Base-by-base conservation (phyloP, 2,888 invertebrate species). In the Lissonota sp. region DNA sequence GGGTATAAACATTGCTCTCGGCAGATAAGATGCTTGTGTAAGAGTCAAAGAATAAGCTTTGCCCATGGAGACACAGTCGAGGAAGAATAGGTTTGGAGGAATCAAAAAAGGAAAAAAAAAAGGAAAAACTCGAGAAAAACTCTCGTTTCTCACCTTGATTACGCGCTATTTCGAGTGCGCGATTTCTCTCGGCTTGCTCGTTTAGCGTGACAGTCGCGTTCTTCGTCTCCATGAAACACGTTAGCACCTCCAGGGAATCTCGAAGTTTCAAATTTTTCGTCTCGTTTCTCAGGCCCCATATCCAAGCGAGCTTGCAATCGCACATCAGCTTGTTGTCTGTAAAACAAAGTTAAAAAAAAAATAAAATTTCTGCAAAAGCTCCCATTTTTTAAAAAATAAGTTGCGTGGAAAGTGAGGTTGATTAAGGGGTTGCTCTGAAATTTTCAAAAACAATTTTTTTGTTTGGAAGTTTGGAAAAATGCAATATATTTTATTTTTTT, bases 281-380 rank as follows among this genome's bases (percentile, higher is more conserved):
- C 86, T 96, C 96, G 92, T 96, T 95, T 82, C 95, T 94, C 80
- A 97, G 93, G 60, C 94, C 94, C 93, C 96, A 96, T 93, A 97
- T 95, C 97, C 97, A 97, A 86, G 95, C 95, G 86, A 97, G 93
- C 85, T 96, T 95, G 92, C 97, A 97, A 94, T 97, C 97, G 93
- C 97, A 97, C 87, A 95, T 94, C 93, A 97, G 96, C 91, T 95
- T 95, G 93, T 97, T 97, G 88, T 96, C 97, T 97, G 95, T 7
- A 89, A 75, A 58, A 55, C 82, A 70, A 60, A 6, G 67, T 10
- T 14, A 51, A 73, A 46, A 49, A 58, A 51, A n/a, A 49, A 10
- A 39, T 16, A 63, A 66, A 55, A 44, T n/a, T n/a, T n/a, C 16
- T 57, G 26, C 0, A 46, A 57, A 10, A 46, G 8, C 14, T 8